Evolutionary conservation across 2,888 invertebrate genomes (phyloP), one percentile per base, ranked within the genome.

Genomic region (Aplocera efformata): DNA sequence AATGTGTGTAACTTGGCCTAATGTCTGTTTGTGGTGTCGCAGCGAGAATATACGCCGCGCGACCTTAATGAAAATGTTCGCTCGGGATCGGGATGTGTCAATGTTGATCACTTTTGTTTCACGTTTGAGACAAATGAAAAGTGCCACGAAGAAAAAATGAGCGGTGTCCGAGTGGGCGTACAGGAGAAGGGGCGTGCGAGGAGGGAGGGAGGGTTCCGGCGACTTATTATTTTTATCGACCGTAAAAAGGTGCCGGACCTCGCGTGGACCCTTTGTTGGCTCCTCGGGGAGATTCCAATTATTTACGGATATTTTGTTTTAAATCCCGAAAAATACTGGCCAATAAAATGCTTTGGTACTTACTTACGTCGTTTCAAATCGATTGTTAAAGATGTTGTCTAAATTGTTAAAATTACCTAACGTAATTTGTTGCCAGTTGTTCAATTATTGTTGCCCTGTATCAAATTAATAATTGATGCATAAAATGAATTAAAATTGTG

Each of bases 1-100:
- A 88, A 86, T 86, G 86, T 83, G 86, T 85, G 81, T 86, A 84
- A 88, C 73, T 84, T 86, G 77, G 72, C 65, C 72, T 85, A 85
- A 86, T 86, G 83, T 77, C 70, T 82, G 73, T 84, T 81, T 67
- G 72, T 65, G 58, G 56, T 61, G 56, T 54, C 58, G 46, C 28
- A 49, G 53, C 49, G 58, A 41, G 26, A 39, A 36, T 23, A 23
- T 33, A 36, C 32, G 43, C 24, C 25, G 24, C 40, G 29, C 23
- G 9, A 31, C 32, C 50, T 57, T 57, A 59, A 67, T 60, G 55
- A 49, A 48, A 53, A 50, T 47, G 48, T 53, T 47, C 47, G 53
- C 41, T 52, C 45, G 46, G 51, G 44, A 48, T 50, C 41, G 38
- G 34, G 39, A 35, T 43, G 32, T 32, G 44, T 36, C 32, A 35